Percentiles rank a stretch among this genome's conserved stretches.
These are phyloP conservation scores for Telenomus remus DNA, from an alignment of 1,140 invertebrate genomes.

Conservation along the genomic window DNA sequence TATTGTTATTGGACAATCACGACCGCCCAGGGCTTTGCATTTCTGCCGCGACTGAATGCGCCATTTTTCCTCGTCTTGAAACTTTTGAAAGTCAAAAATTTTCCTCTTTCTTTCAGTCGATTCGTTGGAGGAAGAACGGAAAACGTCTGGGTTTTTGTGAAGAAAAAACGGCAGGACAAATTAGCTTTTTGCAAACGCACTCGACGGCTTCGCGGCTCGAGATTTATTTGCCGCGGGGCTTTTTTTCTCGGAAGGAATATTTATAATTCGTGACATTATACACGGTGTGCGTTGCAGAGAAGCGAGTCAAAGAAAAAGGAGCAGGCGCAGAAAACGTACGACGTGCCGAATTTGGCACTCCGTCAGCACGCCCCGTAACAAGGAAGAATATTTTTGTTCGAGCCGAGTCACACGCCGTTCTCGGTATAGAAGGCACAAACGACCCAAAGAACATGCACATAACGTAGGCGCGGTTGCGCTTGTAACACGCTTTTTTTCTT, in stretches of 20 bases:
- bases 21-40: slow-evolving; percentile 31
- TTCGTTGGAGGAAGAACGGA: too few relatives aligned
- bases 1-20: slow-evolving; percentile 39
- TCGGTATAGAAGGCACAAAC: slow-evolving; percentile 15
- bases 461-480: slow-evolving; percentile 5
- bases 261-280: slow-evolving; percentile 45
- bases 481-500: slow-evolving; percentile 28
- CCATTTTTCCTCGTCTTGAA: slow-evolving; percentile 31
- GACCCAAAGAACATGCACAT: too few relatives aligned
- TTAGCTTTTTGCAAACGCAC: neutral
- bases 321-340: slow-evolving; percentile 23
- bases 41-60: slow-evolving; percentile 30
- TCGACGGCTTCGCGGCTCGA: slow-evolving; percentile 8
- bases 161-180: too few relatives aligned
- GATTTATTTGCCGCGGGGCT: slow-evolving; percentile 19
- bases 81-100: too few relatives aligned
- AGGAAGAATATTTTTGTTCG: slow-evolving; percentile 50
- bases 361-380: slow-evolving; percentile 35
- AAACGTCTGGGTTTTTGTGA: too few relatives aligned
- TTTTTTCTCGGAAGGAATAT: slow-evolving; percentile 40
- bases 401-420: slow-evolving; percentile 28
- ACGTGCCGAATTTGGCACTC: slow-evolving; percentile 43
- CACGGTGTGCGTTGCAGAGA: slow-evolving; percentile 19
- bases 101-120: too few relatives aligned
- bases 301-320: slow-evolving; percentile 20